Percentiles rank a stretch among this genome's conserved stretches.
Evolutionary conservation across 92 coral and sea anemone genomes (phyloP).

Genomic region (Paramuricea clavata): DNA sequence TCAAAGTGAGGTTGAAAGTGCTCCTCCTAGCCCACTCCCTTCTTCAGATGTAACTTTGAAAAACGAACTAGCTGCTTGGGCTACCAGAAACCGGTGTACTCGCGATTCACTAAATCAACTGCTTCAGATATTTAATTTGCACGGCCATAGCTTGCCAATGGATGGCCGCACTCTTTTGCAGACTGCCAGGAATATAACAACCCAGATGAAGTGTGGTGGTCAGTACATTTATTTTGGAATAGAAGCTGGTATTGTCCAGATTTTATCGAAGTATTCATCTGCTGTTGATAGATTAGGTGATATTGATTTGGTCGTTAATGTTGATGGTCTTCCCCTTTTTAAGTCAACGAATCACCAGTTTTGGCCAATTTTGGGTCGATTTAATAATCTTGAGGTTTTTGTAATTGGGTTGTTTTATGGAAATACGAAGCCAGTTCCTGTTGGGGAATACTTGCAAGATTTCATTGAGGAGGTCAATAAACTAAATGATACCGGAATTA

Average conservation of each 20-base stretch:
- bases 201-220: too few species aligned
- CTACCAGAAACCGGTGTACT: background rate
- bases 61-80: background rate
- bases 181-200: background rate
- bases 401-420: conserved; percentile 1
- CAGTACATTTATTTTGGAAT: too few species aligned
- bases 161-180: conserved; percentile 8
- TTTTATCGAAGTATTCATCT: background rate
- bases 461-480: background rate
- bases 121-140: background rate
- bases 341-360: background rate
- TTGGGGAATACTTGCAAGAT: background rate
- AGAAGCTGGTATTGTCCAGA: background rate
- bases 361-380: conserved; percentile 21
- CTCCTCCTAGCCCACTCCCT: too few species aligned
- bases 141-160: background rate
- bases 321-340: conserved; percentile 21
- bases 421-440: background rate
- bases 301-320: background rate
- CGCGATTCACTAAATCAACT: background rate
- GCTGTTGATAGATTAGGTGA: too few species aligned
- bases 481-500: background rate
- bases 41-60: too few species aligned
- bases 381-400: background rate
- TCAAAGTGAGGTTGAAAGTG: too few species aligned